phyloP scores from a whole-genome alignment of 2,888 invertebrate species.

The Tyria jacobaeae region DNA sequence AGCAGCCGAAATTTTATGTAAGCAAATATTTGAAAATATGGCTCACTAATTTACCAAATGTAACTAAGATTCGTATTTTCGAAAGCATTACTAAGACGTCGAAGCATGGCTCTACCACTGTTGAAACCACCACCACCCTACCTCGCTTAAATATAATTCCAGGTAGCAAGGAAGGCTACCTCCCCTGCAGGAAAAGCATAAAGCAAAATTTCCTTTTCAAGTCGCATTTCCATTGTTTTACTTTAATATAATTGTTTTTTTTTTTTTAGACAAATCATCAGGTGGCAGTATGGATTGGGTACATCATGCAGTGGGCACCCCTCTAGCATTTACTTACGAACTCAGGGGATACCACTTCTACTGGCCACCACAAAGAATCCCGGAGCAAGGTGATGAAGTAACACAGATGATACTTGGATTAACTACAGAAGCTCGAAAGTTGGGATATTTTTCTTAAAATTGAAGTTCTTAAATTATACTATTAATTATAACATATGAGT shows the following conservation, averaged over 20 bases:
- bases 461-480: background rate
- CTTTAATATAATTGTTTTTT: background rate
- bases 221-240: too few relatives aligned
- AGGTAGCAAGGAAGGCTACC: too few relatives aligned
- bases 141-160: background rate
- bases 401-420: slow-evolving; percentile 87
- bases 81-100: too few relatives aligned
- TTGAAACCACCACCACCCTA: too few relatives aligned
- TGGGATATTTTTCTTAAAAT: slow-evolving; percentile 72
- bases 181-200: background rate
- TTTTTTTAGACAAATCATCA: slow-evolving; percentile 78
- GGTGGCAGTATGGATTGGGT: slow-evolving; percentile 89
- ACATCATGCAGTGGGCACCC: slow-evolving; percentile 81
- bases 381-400: slow-evolving; percentile 88
- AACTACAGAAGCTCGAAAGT: slow-evolving; percentile 72
- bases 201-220: too few relatives aligned
- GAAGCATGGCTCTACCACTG: too few relatives aligned
- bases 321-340: slow-evolving; percentile 88
- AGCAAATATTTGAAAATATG: slow-evolving; percentile 43
- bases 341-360: slow-evolving; percentile 89
- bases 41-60: too few relatives aligned
- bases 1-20: slow-evolving; percentile 86
- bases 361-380: slow-evolving; percentile 90
- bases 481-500: too few relatives aligned
- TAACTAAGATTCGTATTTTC: too few relatives aligned